These are phyloP conservation scores for Piscicola geometra DNA, from an alignment of 2,888 invertebrate species.

Conservation along the genomic window DNA sequence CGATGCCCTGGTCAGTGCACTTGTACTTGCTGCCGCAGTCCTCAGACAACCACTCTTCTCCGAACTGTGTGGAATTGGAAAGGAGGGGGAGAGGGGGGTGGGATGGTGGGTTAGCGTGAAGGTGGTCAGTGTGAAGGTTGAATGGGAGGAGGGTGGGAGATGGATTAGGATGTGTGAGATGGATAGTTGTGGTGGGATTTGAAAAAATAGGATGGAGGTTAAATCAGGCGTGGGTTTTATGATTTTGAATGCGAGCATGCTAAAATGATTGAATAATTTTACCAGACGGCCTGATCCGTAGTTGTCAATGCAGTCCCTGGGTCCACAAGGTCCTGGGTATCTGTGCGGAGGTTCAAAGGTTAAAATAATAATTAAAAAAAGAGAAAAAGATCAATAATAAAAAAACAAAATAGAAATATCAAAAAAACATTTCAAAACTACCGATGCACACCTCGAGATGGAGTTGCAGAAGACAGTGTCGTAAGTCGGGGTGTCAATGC, in stretches of 20 bases:
- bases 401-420: no score
- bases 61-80: not conserved
- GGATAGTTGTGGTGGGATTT: no score
- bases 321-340: conserved; percentile 6
- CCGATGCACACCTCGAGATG: not conserved
- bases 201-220: no score
- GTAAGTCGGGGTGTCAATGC: not conserved
- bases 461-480: conserved; percentile 10
- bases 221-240: no score
- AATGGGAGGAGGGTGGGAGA: no score
- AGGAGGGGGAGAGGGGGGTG: no score
- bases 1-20: not conserved
- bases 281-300: not conserved
- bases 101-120: no score
- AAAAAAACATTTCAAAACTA: no score
- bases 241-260: no score
- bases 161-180: no score
- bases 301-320: conserved; percentile 8
- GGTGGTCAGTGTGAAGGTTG: no score
- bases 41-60: not conserved
- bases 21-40: not conserved
- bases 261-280: not conserved
- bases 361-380: not conserved
- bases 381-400: no score
- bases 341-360: not conserved